Base-by-base conservation (phyloP, 1,140 invertebrate genomes). In the Gonatopus flavifemur region DNA sequence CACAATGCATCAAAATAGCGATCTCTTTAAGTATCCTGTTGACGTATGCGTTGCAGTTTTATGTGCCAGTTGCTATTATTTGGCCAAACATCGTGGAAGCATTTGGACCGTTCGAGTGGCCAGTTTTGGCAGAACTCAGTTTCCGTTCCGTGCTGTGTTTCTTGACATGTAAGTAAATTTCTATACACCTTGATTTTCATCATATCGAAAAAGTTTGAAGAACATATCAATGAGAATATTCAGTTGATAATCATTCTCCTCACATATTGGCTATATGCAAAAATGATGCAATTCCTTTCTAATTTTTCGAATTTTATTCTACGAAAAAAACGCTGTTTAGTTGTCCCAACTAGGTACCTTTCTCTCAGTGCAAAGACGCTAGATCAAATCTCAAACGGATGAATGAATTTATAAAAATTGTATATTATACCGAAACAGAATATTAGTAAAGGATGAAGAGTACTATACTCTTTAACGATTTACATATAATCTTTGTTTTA, bases 21-120 rank as follows among this genome's bases (percentile, higher is more conserved):
- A 90, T 93, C 69, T 84, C 88, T 0, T 37, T 89, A 4, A 86
- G 87, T 13, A 87, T 93, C 54, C 83, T 91, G 55, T 77, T 93
- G 39, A 84, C 87, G 0, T 94, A 90, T 74, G 86, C 88, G n/a
- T 78, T 96, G 37, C 92, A 95, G 76, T 87, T 93, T 60, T 95
- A 93, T 69, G 89, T 95, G 2, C 88, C 91, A 30, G 76, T 86
- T 18, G 83, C 82, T 20, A 86, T 87, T 24, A 77, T 86, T 18
- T 86, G 84, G 84, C 81, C 82, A 0, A 60, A 56, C 18, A 55
- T 86, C 0, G 55, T 70, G n/a, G 61, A 77, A 2, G 67, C 67
- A 19, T 80, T 79, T 33, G 76, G 79, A 8, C 80, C 82, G 12
- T 80, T 81, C 44, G 78, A 78, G 48, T 78, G 78, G 50, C 81